phyloP scores from a whole-genome alignment of 2,888 invertebrate genomes.

The Elmis aenea region DNA sequence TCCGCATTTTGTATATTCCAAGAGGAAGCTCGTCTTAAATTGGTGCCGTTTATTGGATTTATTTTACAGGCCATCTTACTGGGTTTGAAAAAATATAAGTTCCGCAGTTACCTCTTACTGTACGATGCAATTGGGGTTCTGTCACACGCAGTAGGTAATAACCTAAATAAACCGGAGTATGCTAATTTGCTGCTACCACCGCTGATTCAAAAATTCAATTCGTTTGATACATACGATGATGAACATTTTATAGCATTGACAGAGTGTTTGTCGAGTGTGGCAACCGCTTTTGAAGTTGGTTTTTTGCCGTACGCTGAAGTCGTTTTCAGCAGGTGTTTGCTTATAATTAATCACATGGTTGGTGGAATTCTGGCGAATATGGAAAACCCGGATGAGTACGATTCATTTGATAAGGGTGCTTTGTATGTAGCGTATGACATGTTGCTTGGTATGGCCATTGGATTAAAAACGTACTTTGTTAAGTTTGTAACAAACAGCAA shows the following conservation, averaged over 20 bases:
- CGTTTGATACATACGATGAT: constrained; percentile 67
- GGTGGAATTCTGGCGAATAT: constrained; percentile 58
- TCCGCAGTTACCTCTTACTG: constrained; percentile 67
- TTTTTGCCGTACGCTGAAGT: constrained; percentile 71
- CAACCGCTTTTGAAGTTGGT: constrained; percentile 65
- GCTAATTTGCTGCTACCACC: constrained; percentile 68
- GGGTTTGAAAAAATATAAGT: constrained; percentile 63
- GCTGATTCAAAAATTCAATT: constrained; percentile 67
- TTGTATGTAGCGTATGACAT: constrained; percentile 73
- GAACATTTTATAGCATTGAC: constrained; percentile 64
- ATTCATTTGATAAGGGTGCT: constrained; percentile 64
- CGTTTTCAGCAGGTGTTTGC: constrained; percentile 63
- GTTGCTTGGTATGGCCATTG: constrained; percentile 66
- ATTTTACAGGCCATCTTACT: constrained; percentile 68
- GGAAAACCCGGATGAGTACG: constrained; percentile 60
- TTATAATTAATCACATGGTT: constrained; percentile 63
- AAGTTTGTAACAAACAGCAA: constrained; percentile 61
- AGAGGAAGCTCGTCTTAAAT: constrained; percentile 69
- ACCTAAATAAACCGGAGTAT: constrained; percentile 63
- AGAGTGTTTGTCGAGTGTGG: constrained; percentile 72
- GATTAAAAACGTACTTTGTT: constrained; percentile 63
- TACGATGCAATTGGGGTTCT: constrained; percentile 75
- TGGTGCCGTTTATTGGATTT: constrained; percentile 66
- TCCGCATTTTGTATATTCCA: constrained; percentile 74
- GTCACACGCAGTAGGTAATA: constrained; percentile 67